Evolutionary conservation across 1,140 invertebrate genomes (phyloP), one percentile per base, ranked within the genome.

Genomic region (Drosophila oshimai): DNA sequence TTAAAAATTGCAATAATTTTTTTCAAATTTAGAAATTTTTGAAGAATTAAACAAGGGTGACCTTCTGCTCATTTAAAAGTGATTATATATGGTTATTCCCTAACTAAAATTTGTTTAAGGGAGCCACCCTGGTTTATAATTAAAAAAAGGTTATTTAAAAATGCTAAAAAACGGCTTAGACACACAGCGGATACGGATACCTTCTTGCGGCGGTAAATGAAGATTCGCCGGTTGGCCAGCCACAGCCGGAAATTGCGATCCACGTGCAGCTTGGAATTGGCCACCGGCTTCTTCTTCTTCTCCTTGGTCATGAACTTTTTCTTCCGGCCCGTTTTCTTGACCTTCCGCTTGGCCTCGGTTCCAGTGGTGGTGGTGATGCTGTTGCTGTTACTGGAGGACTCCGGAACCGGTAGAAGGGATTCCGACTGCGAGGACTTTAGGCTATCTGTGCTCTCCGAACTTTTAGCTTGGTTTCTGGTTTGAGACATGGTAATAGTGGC

Each of bases 141-240:
- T n/a, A n/a, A n/a, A n/a, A n/a, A n/a, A n/a, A n/a, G 7, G 2
- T 36, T 15, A 7, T 17, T 42, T 4, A 13, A 7, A 13, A 42
- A 15, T 15, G 7, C n/a, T n/a, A n/a, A n/a, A n/a, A n/a, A n/a
- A n/a, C n/a, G n/a, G n/a, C n/a, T n/a, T n/a, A n/a, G n/a, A n/a
- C n/a, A n/a, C n/a, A n/a, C n/a, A n/a, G n/a, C n/a, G n/a, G 20
- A 5, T 20, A 39, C n/a, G n/a, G n/a, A n/a, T 73, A 80, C 75
- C 80, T 84, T 84, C 22, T 72, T 81, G 5, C 89, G 74, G 0
- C 89, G 76, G 18, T 64, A 87, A 10, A 90, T 90, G 13, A 79
- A 79, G 41, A 90, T 90, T 12, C 79, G 65, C 6, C 89, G 74
- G 28, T 90, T 86, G 13, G 89, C 80, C 67, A 90, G 37, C 88